phyloP scores from a whole-genome alignment of 2,888 invertebrate species.

The Nemotelus pantherinus region DNA sequence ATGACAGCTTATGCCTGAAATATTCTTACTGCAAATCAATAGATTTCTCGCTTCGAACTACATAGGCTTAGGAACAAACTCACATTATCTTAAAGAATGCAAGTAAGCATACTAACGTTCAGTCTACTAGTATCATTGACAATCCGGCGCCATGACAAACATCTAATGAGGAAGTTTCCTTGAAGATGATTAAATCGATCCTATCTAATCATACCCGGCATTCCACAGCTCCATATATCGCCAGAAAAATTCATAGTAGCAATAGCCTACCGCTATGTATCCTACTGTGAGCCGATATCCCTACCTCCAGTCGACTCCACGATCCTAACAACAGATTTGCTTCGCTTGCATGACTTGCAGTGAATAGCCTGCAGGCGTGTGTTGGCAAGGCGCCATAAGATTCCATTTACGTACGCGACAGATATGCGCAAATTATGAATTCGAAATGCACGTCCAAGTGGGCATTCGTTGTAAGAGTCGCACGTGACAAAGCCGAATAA shows the following conservation, averaged over 20 bases:
- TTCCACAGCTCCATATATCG: slow-evolving; percentile 33
- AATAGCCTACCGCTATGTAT: background rate
- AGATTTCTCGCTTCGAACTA: too few relatives aligned
- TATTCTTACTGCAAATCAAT: too few relatives aligned
- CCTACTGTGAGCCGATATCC: slow-evolving; percentile 1
- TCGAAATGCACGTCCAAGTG: slow-evolving; percentile 32
- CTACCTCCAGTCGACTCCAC: background rate
- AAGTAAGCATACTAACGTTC: too few relatives aligned
- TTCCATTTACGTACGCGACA: slow-evolving; percentile 30
- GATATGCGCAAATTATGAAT: slow-evolving; percentile 44
- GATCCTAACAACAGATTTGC: slow-evolving; percentile 23
- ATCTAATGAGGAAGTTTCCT: slow-evolving; percentile 30
- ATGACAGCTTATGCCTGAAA: too few relatives aligned
- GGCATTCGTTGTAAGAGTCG: slow-evolving; percentile 35
- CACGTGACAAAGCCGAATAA: slow-evolving; percentile 42
- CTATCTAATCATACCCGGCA: slow-evolving; percentile 6
- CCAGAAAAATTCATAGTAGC: background rate
- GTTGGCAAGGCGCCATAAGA: slow-evolving; percentile 40
- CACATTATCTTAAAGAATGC: too few relatives aligned
- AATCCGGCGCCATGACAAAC: slow-evolving; percentile 10
- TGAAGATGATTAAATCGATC: slow-evolving; percentile 10
- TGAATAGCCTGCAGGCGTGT: slow-evolving; percentile 29
- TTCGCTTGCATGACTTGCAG: background rate
- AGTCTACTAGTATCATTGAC: too few relatives aligned
- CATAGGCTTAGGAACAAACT: too few relatives aligned